phyloP scores from a whole-genome alignment of 2,888 invertebrate genomes.

The Lithophane socia region DNA sequence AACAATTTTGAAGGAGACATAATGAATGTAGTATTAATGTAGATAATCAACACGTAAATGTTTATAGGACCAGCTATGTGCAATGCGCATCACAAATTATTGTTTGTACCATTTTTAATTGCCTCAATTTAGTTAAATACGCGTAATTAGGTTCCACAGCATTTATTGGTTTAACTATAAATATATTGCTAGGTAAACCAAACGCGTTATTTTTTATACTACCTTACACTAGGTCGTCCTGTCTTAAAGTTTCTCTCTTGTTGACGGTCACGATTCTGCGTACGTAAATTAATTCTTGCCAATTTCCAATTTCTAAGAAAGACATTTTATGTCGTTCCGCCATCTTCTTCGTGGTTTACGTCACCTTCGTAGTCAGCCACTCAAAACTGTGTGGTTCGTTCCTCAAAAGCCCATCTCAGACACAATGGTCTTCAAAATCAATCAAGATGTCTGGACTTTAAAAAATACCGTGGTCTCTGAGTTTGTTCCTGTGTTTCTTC shows the following conservation, averaged over 20 bases:
- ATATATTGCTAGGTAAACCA: conserved; percentile 6
- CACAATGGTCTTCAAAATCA: too few relatives aligned
- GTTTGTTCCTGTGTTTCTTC: too few relatives aligned
- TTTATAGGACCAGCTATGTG: neutral
- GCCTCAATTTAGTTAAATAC: neutral
- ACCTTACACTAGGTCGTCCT: too few relatives aligned
- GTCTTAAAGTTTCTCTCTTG: too few relatives aligned
- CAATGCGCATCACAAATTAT: neutral
- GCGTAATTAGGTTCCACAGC: conserved; percentile 7
- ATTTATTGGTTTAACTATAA: neutral
- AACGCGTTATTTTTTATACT: neutral
- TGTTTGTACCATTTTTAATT: conserved; percentile 1
- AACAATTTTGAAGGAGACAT: neutral
- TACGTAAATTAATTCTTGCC: too few relatives aligned
- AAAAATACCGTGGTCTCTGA: too few relatives aligned
- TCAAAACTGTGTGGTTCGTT: too few relatives aligned
- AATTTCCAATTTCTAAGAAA: neutral
- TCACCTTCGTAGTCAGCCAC: neutral
- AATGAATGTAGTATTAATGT: too few relatives aligned
- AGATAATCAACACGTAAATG: too few relatives aligned
- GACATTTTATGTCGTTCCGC: neutral
- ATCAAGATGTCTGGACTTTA: too few relatives aligned
- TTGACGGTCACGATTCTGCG: neutral
- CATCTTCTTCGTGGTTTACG: neutral
- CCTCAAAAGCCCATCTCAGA: too few relatives aligned